Evolutionary conservation across 2,888 invertebrate genomes (phyloP).

Genomic region (Cyrtodaria siliqua): DNA sequence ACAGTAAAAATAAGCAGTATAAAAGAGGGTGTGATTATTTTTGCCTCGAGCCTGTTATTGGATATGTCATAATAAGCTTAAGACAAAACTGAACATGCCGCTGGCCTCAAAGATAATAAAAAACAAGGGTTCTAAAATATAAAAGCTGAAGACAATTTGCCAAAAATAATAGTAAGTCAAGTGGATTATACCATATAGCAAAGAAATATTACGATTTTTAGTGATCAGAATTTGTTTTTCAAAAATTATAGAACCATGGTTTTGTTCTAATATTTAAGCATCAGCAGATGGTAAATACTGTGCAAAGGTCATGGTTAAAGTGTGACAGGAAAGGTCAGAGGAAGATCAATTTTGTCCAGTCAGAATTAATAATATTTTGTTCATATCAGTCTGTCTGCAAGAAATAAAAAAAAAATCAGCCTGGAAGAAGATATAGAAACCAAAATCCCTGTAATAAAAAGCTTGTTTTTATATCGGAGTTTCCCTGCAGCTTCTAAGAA

Average conservation of each 20-base stretch:
- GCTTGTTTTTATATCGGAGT: not conserved
- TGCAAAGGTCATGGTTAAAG: slow-evolving; percentile 27
- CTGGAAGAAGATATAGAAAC: not conserved
- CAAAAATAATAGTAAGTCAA: slow-evolving; percentile 1
- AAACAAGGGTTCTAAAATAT: slow-evolving; percentile 16
- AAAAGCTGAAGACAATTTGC: slow-evolving; percentile 24
- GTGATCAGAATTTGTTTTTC: not conserved
- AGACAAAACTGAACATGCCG: slow-evolving; percentile 66
- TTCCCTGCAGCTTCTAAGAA: slow-evolving; percentile 8
- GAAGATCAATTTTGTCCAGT: slow-evolving; percentile 52
- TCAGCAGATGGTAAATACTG: slow-evolving; percentile 4
- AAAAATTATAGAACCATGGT: not conserved
- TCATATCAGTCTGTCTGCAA: slow-evolving; percentile 2
- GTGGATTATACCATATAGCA: no score
- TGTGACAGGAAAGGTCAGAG: slow-evolving; percentile 17
- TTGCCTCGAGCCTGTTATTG: slow-evolving; percentile 1
- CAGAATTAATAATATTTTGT: slow-evolving; percentile 3
- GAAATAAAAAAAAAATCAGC: slow-evolving; percentile 9
- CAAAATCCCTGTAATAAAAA: slow-evolving; percentile 1
- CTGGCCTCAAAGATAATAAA: slow-evolving; percentile 40
- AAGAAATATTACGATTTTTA: not conserved
- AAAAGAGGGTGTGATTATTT: not conserved
- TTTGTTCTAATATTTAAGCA: not conserved
- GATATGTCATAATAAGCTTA: slow-evolving; percentile 29
- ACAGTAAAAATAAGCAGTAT: not conserved